Percentiles rank a stretch among this genome's conserved stretches.
phyloP scores from a whole-genome alignment of 2,797 vertebrate species.

The Epinephelus awoara region DNA sequence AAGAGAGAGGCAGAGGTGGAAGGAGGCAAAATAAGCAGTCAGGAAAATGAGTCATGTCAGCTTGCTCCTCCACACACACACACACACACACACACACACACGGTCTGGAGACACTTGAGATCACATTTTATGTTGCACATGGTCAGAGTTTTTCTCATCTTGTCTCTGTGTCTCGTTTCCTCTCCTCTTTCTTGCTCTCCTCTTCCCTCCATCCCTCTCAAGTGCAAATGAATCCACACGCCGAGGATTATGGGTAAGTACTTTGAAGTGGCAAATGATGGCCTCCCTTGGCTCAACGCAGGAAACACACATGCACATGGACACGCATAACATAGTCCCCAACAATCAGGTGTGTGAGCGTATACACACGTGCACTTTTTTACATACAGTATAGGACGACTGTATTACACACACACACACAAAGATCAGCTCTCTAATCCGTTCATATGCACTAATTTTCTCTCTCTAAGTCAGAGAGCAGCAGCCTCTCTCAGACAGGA shows the following conservation, averaged over 20 bases:
- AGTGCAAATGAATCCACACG: constrained; percentile 80
- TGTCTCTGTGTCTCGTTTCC: constrained; percentile 12
- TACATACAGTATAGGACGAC: background rate
- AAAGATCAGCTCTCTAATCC: background rate
- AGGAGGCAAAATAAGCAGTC: constrained; percentile 58
- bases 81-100: constrained; percentile 27
- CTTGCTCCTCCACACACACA: constrained; percentile 35
- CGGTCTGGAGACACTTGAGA: constrained; percentile 29
- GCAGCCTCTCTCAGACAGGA: background rate
- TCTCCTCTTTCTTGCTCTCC: constrained; percentile 15
- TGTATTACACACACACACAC: background rate
- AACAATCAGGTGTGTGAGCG: background rate
- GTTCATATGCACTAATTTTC: background rate
- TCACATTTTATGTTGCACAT: constrained; percentile 48
- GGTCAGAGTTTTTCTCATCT: constrained; percentile 60
- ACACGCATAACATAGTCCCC: background rate
- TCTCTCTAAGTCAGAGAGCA: background rate
- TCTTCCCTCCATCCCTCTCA: constrained; percentile 47
- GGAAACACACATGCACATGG: constrained; percentile 30
- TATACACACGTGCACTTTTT: background rate
- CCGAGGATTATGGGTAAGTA: constrained; percentile 75
- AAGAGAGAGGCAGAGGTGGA: constrained; percentile 43
- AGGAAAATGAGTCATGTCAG: constrained; percentile 66
- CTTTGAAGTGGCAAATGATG: constrained; percentile 77
- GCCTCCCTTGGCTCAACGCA: constrained; percentile 53